These are phyloP conservation scores for Penaeus chinensis DNA, from an alignment of 1,140 invertebrate species.

Conservation along the genomic window DNA sequence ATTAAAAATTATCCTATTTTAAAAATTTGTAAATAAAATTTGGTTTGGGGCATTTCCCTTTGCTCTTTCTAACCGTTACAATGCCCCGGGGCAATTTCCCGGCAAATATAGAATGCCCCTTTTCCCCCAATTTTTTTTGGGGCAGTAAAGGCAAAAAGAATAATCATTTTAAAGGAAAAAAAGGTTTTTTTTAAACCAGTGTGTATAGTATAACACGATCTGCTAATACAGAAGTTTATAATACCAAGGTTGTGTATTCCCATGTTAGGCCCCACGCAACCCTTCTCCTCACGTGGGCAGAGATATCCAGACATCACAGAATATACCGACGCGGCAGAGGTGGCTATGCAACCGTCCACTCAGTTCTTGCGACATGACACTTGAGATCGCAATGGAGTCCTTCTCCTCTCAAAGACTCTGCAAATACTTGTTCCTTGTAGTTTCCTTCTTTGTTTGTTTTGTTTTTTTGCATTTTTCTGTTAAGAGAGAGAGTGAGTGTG, in stretches of 20 bases:
- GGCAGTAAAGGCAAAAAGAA: no score
- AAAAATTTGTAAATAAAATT: no score
- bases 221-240: no score
- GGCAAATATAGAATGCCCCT: no score
- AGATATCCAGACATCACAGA: conserved; percentile 76
- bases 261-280: conserved; percentile 77
- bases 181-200: no score
- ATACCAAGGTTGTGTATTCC: neutral
- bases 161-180: no score
- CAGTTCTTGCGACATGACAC: conserved; percentile 89
- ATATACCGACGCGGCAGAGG: conserved; percentile 74
- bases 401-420: conserved; percentile 98
- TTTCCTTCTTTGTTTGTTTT: conserved; percentile 61
- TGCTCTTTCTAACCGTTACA: no score
- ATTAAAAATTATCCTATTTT: no score
- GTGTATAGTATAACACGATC: no score
- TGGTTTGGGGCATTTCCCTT: no score
- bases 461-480: neutral
- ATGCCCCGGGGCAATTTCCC: no score
- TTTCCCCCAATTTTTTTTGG: no score
- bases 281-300: conserved; percentile 79
- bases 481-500: conserved; percentile 8
- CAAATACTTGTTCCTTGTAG: conserved; percentile 92
- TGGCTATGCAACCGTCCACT: conserved; percentile 80
- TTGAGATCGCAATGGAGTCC: conserved; percentile 99